Percentiles rank a stretch among this genome's conserved stretches.
These are phyloP conservation scores for Atrina japonica DNA, from an alignment of 2,888 invertebrate genomes.

Conservation along the genomic window DNA sequence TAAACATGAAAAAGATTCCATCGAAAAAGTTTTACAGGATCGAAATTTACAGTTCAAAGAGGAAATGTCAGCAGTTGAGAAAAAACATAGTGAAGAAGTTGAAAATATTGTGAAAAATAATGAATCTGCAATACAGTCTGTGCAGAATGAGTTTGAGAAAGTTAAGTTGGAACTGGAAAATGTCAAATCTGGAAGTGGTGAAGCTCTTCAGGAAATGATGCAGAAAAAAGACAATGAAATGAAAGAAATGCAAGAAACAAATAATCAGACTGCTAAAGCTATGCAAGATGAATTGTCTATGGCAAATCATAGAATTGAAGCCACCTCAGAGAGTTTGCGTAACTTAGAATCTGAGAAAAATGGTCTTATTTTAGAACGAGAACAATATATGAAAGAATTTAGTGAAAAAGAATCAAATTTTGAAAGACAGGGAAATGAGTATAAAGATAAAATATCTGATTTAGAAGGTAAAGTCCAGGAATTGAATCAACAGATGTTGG, in stretches of 20 bases:
- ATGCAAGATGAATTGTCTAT: neutral
- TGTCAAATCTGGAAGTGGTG: slow-evolving; percentile 32
- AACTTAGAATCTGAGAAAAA: slow-evolving; percentile 11
- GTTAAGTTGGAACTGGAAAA: slow-evolving; percentile 33
- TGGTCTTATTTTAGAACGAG: neutral
- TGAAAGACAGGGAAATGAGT: neutral
- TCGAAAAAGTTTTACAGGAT: slow-evolving; percentile 38
- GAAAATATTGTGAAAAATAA: neutral
- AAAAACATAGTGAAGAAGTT: slow-evolving; percentile 3
- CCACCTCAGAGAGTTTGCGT: neutral
- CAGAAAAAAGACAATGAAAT: slow-evolving; percentile 32
- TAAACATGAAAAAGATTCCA: slow-evolving; percentile 37
- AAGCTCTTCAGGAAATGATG: slow-evolving; percentile 9
- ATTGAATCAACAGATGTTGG: slow-evolving; percentile 47
- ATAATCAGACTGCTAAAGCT: slow-evolving; percentile 2
- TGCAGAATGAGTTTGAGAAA: slow-evolving; percentile 10
- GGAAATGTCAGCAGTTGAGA: slow-evolving; percentile 11
- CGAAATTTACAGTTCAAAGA: slow-evolving; percentile 1
- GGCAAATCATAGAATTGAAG: slow-evolving; percentile 1
- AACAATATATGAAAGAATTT: slow-evolving; percentile 4
- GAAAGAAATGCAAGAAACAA: slow-evolving; percentile 22
- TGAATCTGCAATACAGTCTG: neutral
- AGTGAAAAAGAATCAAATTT: neutral
- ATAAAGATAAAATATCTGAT: neutral
- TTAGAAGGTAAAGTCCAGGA: slow-evolving; percentile 34